A percentile compares a stretch with the other conserved stretches of the same genome.
phyloP scores from a whole-genome alignment of 1,140 invertebrate genomes.

The Cotesia vestalis region DNA sequence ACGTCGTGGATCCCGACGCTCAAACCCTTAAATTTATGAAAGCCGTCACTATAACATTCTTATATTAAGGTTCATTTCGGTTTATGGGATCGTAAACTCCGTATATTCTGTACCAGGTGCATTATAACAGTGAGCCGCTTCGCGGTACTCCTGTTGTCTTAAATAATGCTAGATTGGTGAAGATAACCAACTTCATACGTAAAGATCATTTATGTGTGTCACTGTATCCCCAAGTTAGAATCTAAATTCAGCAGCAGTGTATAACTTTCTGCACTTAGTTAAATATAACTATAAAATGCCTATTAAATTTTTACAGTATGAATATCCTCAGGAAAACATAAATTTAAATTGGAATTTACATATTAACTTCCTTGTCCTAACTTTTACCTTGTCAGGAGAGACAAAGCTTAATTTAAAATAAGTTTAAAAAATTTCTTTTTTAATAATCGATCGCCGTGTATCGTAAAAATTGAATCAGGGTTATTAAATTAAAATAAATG shows the following conservation, averaged over 20 bases:
- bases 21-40: constrained; percentile 52
- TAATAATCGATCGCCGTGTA: too few species aligned
- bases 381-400: too few species aligned
- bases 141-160: constrained; percentile 33
- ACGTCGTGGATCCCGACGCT: constrained; percentile 12
- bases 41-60: constrained; percentile 54
- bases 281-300: too few species aligned
- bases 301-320: too few species aligned
- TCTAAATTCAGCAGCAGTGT: not conserved
- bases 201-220: not conserved
- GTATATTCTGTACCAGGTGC: constrained; percentile 46
- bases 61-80: constrained; percentile 56
- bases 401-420: too few species aligned
- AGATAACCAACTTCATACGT: constrained; percentile 15
- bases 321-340: too few species aligned
- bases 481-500: too few species aligned
- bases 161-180: constrained; percentile 23
- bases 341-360: too few species aligned
- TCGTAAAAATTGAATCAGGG: too few species aligned
- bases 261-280: too few species aligned
- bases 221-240: not conserved
- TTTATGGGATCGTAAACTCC: constrained; percentile 56
- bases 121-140: constrained; percentile 48
- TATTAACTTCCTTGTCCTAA: too few species aligned
- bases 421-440: too few species aligned